Evolutionary conservation across 2,888 invertebrate genomes (phyloP).

Genomic region (Calliphora vomitoria): DNA sequence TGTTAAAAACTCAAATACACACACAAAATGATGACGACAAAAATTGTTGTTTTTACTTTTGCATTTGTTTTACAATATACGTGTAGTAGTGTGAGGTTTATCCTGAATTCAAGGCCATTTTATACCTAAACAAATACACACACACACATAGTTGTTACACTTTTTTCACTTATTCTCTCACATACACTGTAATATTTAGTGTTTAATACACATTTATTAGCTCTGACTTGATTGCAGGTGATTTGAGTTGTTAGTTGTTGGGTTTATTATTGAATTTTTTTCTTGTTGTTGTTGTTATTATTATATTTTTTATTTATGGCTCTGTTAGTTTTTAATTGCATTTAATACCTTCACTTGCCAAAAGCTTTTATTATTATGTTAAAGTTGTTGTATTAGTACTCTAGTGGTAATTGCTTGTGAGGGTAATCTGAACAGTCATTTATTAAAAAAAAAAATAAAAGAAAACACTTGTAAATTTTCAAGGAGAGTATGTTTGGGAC

Average conservation of each 20-base stretch:
- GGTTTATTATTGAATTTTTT: neutral
- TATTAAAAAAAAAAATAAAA: neutral
- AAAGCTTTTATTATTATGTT: conserved; percentile 4
- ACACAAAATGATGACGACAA: conserved; percentile 40
- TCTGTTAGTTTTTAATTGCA: conserved; percentile 2
- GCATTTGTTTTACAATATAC: neutral
- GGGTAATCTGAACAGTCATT: neutral
- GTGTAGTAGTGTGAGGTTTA: neutral
- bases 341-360: conserved; percentile 27
- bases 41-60: neutral
- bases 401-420: neutral
- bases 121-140: neutral
- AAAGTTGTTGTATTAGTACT: neutral
- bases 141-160: neutral
- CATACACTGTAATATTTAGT: neutral
- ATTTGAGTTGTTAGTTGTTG: conserved; percentile 18
- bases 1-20: neutral
- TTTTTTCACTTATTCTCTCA: conserved; percentile 10
- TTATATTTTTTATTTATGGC: neutral
- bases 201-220: conserved; percentile 41
- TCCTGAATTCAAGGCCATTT: conserved; percentile 72
- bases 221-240: conserved; percentile 29
- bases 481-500: no score
- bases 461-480: no score
- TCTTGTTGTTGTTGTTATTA: neutral